A percentile compares a stretch with the other conserved stretches of the same genome.
phyloP scores from a whole-genome alignment of 2,888 invertebrate genomes.

The Hirtodrosophila confusa region DNA sequence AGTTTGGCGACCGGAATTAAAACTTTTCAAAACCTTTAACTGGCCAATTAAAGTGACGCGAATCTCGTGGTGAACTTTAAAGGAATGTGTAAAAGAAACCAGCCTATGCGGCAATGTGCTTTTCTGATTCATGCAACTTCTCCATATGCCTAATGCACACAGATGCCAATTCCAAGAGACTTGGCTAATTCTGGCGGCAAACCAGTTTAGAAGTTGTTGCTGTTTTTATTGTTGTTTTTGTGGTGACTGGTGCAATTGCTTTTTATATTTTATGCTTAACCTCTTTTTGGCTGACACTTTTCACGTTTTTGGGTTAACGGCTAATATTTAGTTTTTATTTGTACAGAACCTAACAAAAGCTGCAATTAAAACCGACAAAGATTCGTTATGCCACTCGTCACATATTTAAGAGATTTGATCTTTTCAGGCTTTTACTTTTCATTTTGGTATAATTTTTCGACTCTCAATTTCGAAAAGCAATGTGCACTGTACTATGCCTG shows the following conservation, averaged over 20 bases:
- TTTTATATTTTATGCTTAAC: conserved; percentile 62
- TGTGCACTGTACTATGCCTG: too few relatives aligned
- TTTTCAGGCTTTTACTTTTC: conserved; percentile 26
- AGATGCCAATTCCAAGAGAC: conserved; percentile 42
- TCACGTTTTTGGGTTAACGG: conserved; percentile 44
- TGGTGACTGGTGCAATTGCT: conserved; percentile 39
- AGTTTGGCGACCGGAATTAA: conserved; percentile 6
- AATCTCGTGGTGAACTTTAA: conserved; percentile 44
- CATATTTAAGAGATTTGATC: not conserved
- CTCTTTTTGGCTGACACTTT: conserved; percentile 48
- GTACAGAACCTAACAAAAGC: conserved; percentile 18
- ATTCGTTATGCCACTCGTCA: not conserved
- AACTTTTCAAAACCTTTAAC: not conserved
- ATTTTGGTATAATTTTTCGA: conserved; percentile 28
- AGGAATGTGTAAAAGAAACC: conserved; percentile 21
- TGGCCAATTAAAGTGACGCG: conserved; percentile 2
- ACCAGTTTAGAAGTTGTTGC: conserved; percentile 65
- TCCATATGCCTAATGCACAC: conserved; percentile 38
- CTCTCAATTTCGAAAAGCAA: conserved; percentile 22
- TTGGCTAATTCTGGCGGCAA: conserved; percentile 75
- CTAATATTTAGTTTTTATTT: conserved; percentile 1
- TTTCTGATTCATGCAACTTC: conserved; percentile 31
- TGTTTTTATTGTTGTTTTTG: not conserved
- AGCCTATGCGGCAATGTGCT: not conserved
- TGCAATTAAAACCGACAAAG: conserved; percentile 19